Conservation (phyloP, 2,888 invertebrate genomes). For the Calameuta pallipes region DNA sequence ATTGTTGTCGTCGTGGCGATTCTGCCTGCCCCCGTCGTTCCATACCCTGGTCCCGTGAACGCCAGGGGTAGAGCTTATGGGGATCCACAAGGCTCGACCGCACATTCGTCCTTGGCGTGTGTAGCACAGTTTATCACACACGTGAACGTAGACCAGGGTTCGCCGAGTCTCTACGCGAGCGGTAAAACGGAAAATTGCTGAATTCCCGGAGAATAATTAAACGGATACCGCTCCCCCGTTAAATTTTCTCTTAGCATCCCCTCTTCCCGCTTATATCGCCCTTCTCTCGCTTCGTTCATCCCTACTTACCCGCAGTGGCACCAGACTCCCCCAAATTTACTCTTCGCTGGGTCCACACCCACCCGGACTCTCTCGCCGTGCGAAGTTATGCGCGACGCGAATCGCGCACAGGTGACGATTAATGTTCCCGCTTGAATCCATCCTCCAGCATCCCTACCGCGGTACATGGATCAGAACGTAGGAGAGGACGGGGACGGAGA, state of each 20-base stretch:
- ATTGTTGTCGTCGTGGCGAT: constrained; percentile 29
- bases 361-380: constrained; percentile 3
- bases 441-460: background rate
- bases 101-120: constrained; percentile 15
- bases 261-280: constrained; percentile 14
- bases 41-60: background rate
- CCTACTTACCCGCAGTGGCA: constrained; percentile 21
- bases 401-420: constrained; percentile 43
- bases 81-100: constrained; percentile 4
- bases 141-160: background rate
- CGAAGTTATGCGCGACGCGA: constrained; percentile 40
- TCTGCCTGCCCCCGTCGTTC: background rate
- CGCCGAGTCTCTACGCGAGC: constrained; percentile 24
- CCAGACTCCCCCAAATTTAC: constrained; percentile 12
- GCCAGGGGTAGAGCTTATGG: background rate
- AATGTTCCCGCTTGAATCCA: constrained; percentile 22
- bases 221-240: constrained; percentile 20
- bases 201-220: constrained; percentile 55
- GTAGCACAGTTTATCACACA: background rate
- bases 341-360: constrained; percentile 6
- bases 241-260: constrained; percentile 22
- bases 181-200: constrained; percentile 56
- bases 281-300: constrained; percentile 20
- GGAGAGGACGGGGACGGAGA: constrained; percentile 7
- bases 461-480: background rate